phyloP scores from a whole-genome alignment of 2,797 vertebrate species.

The Staurois parvus region DNA sequence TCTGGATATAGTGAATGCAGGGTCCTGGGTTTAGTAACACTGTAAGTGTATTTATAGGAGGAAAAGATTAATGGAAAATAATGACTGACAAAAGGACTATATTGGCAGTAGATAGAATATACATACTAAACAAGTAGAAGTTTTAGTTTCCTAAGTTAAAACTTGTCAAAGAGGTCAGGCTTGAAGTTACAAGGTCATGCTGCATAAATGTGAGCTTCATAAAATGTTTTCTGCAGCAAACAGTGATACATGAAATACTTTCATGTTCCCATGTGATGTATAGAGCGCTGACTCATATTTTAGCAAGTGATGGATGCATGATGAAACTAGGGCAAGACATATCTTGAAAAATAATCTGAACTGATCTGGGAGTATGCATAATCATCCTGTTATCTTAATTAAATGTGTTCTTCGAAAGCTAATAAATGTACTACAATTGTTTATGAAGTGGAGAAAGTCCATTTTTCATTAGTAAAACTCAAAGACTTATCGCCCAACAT shows the following conservation, averaged over 20 bases:
- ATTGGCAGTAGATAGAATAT: too few species aligned
- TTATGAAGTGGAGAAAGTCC: conserved; percentile 30
- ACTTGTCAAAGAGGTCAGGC: not conserved
- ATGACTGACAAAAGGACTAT: too few species aligned
- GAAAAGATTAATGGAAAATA: too few species aligned
- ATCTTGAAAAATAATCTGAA: not conserved
- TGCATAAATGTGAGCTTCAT: not conserved
- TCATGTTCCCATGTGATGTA: too few species aligned
- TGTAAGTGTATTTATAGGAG: too few species aligned
- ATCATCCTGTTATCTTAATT: conserved; percentile 32
- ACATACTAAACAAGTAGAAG: not conserved
- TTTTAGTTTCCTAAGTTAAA: not conserved
- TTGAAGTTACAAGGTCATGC: not conserved
- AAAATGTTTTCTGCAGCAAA: not conserved
- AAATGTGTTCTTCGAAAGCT: conserved; percentile 23
- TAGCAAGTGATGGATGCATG: too few species aligned
- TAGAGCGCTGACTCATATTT: too few species aligned
- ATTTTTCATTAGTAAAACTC: conserved; percentile 46
- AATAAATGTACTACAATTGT: conserved; percentile 35
- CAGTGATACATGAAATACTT: too few species aligned
- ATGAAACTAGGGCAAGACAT: too few species aligned
- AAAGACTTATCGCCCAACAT: conserved; percentile 41
- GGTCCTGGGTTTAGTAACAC: too few species aligned
- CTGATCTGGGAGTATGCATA: not conserved
- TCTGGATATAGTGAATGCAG: too few species aligned